Conservation (phyloP, 2,113 vertebrate genomes). For the Morone saxatilis region DNA sequence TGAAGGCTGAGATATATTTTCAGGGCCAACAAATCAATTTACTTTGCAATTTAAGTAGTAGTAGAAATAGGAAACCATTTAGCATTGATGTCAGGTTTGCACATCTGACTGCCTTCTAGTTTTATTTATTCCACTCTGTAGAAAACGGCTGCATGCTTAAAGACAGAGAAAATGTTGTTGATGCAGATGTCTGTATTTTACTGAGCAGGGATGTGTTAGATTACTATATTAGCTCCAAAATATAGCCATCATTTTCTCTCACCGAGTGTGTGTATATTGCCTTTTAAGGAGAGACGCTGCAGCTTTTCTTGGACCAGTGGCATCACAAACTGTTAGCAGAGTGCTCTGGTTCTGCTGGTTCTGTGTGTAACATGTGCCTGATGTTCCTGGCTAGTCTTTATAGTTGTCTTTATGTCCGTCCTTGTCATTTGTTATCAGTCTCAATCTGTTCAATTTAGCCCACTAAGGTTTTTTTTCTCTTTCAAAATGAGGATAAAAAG, state of each 20-base stretch:
- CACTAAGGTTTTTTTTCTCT: neutral
- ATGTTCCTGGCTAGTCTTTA: too few species aligned
- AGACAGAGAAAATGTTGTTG: neutral
- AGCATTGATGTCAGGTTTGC: conserved; percentile 11
- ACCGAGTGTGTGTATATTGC: neutral
- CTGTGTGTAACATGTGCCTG: too few species aligned
- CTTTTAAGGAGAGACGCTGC: conserved; percentile 9
- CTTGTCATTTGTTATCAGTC: neutral
- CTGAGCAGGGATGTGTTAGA: conserved; percentile 3
- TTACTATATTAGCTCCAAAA: neutral
- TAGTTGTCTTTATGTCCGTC: neutral
- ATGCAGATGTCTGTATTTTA: conserved; percentile 18
- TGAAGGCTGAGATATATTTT: neutral
- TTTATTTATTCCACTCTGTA: conserved; percentile 5
- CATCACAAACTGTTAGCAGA: neutral
- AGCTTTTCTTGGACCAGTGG: conserved; percentile 10
- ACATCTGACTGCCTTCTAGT: neutral
- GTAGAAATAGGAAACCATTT: neutral
- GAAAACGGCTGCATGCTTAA: neutral
- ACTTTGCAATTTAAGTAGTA: neutral
- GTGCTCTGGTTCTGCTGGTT: too few species aligned
- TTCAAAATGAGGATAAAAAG: conserved; percentile 25
- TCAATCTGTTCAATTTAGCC: neutral
- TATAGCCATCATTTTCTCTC: neutral
- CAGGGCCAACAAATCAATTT: neutral